These are phyloP conservation scores for Platypus cylindrus DNA, from an alignment of 2,888 invertebrate genomes.

Conservation along the genomic window DNA sequence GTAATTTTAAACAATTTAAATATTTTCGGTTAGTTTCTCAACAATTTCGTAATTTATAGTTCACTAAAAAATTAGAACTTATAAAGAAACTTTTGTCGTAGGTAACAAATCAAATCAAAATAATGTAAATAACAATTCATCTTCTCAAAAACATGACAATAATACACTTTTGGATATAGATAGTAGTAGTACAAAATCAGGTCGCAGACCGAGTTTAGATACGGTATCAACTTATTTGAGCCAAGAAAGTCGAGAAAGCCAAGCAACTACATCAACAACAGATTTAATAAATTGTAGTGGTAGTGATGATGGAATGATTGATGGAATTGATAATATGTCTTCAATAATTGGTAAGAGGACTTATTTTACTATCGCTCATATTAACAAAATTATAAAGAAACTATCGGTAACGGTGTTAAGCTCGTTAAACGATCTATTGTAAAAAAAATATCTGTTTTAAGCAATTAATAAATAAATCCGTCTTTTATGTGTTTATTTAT, in stretches of 20 bases:
- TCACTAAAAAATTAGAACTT: neutral
- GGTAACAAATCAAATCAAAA: slow-evolving; percentile 37
- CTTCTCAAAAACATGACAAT: slow-evolving; percentile 25
- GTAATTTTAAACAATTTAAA: slow-evolving; percentile 71
- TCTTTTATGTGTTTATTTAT: too few species aligned
- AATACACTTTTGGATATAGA: slow-evolving; percentile 45
- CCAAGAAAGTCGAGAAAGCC: slow-evolving; percentile 66
- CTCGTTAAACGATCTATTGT: too few species aligned
- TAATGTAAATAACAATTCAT: slow-evolving; percentile 15
- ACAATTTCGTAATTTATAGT: neutral
- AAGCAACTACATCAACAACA: slow-evolving; percentile 31
- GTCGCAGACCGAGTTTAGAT: slow-evolving; percentile 70
- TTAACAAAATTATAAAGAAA: too few species aligned
- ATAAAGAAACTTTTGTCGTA: slow-evolving; percentile 16
- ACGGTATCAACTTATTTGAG: slow-evolving; percentile 83
- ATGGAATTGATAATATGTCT: slow-evolving; percentile 23
- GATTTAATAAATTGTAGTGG: slow-evolving; percentile 31
- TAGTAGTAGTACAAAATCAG: slow-evolving; percentile 62
- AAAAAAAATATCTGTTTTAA: slow-evolving; percentile 1
- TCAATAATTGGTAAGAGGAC: slow-evolving; percentile 31
- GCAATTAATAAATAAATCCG: neutral
- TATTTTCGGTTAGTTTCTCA: slow-evolving; percentile 49
- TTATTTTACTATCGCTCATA: neutral
- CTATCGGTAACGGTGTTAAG: too few species aligned
- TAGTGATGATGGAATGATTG: slow-evolving; percentile 27